phyloP scores from a whole-genome alignment of 2,113 vertebrate species.

The Oreochromis spilurus region DNA sequence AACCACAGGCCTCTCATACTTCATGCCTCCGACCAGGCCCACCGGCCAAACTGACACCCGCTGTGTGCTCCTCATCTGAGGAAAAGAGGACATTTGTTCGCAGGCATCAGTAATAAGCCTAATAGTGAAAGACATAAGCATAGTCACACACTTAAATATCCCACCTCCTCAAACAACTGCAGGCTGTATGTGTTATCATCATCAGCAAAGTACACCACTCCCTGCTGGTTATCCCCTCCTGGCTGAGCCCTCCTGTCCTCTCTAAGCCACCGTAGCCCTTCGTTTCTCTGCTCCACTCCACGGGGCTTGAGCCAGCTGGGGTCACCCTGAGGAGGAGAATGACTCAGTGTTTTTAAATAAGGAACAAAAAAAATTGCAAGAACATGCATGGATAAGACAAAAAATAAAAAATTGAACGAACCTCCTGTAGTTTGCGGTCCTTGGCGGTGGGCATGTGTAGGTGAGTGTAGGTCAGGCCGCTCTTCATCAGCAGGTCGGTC shows the following conservation, averaged over 20 bases:
- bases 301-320: slow-evolving; percentile 82
- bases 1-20: slow-evolving; percentile 83
- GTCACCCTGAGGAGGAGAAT: slow-evolving; percentile 53
- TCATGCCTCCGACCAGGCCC: slow-evolving; percentile 87
- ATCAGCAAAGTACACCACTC: slow-evolving; percentile 80
- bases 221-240: slow-evolving; percentile 61
- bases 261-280: slow-evolving; percentile 77
- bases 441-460: slow-evolving; percentile 71
- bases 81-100: neutral
- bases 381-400: neutral
- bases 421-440: slow-evolving; percentile 75
- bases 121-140: neutral
- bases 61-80: slow-evolving; percentile 83
- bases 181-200: slow-evolving; percentile 83
- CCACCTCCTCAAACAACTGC: slow-evolving; percentile 79
- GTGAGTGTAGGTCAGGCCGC: slow-evolving; percentile 74
- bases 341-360: neutral
- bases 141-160: neutral
- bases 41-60: slow-evolving; percentile 89
- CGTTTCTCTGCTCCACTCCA: slow-evolving; percentile 79
- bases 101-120: neutral
- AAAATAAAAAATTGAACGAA: neutral
- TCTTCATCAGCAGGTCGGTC: slow-evolving; percentile 63
- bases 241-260: slow-evolving; percentile 53
- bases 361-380: neutral